Percentiles rank a stretch among this genome's conserved stretches.
Evolutionary conservation across 2,797 vertebrate genomes (phyloP).

Genomic region (Sciurus carolinensis): DNA sequence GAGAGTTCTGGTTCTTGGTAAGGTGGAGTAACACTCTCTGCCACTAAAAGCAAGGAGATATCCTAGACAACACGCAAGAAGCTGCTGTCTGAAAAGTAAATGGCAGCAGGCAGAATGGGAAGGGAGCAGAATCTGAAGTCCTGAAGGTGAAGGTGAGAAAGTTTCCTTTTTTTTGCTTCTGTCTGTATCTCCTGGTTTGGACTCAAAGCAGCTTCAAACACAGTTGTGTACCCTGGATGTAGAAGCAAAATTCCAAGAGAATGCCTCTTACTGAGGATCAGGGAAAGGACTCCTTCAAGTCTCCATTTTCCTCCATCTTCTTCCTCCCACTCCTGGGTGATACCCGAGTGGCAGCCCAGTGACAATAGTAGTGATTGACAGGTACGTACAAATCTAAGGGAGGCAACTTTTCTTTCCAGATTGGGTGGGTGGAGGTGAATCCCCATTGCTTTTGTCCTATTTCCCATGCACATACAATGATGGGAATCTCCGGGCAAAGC

Average conservation of each 20-base stretch:
- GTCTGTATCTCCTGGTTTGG: neutral
- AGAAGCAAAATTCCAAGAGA: neutral
- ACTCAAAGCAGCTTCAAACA: neutral
- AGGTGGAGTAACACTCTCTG: neutral
- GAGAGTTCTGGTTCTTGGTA: neutral
- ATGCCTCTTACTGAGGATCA: neutral
- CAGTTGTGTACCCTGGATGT: neutral
- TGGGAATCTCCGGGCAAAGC: neutral
- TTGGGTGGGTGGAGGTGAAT: neutral
- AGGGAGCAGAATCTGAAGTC: neutral
- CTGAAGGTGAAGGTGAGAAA: neutral
- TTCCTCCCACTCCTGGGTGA: fast-evolving
- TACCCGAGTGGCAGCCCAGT: no score
- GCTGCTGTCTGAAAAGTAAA: neutral
- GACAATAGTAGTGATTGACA: neutral
- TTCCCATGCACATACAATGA: neutral
- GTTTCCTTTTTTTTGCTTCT: neutral
- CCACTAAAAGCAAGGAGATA: neutral
- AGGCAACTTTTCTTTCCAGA: neutral
- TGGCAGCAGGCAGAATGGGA: neutral
- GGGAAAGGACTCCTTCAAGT: neutral
- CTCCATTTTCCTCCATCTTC: neutral
- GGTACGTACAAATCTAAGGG: neutral
- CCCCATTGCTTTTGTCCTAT: no score
- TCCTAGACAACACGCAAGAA: neutral